A percentile compares a stretch with the other conserved stretches of the same genome.
phyloP scores from a whole-genome alignment of 2,888 invertebrate species.

The Odontocerum albicorne region DNA sequence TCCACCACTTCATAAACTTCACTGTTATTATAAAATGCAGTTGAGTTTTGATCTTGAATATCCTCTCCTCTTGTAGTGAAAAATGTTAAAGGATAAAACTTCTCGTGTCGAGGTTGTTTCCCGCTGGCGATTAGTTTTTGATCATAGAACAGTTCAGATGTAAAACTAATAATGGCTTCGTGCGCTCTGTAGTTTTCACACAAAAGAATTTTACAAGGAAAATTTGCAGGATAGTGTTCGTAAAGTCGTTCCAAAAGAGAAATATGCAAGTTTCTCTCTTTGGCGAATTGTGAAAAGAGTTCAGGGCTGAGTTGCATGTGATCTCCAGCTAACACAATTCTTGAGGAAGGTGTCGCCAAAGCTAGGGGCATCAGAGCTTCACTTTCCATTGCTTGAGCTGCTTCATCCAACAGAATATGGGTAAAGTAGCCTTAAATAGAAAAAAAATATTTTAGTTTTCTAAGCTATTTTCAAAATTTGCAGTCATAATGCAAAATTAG shows the following conservation, averaged over 20 bases:
- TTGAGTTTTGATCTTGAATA: conserved; percentile 74
- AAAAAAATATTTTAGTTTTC: no score
- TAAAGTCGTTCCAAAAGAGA: conserved; percentile 78
- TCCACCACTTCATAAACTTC: conserved; percentile 82
- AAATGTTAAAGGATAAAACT: conserved; percentile 75
- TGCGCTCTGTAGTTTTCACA: conserved; percentile 84
- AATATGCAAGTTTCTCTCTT: conserved; percentile 68
- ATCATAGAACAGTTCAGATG: conserved; percentile 80
- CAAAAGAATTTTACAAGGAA: conserved; percentile 76
- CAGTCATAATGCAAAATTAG: neutral
- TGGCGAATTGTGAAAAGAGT: conserved; percentile 73
- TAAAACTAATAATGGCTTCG: conserved; percentile 77
- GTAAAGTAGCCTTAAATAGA: conserved; percentile 61
- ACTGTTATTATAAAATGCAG: conserved; percentile 79
- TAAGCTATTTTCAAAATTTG: neutral
- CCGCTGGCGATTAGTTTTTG: conserved; percentile 74
- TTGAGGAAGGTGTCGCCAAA: conserved; percentile 68
- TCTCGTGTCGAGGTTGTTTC: conserved; percentile 68
- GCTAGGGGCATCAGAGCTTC: conserved; percentile 81
- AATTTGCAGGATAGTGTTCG: conserved; percentile 71
- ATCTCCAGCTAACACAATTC: conserved; percentile 81
- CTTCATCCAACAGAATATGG: conserved; percentile 84
- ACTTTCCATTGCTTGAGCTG: conserved; percentile 85
- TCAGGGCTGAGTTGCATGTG: conserved; percentile 86
- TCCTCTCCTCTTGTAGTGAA: conserved; percentile 80